Conservation (phyloP, 2,797 vertebrate species). For the Cossypha caffra region DNA sequence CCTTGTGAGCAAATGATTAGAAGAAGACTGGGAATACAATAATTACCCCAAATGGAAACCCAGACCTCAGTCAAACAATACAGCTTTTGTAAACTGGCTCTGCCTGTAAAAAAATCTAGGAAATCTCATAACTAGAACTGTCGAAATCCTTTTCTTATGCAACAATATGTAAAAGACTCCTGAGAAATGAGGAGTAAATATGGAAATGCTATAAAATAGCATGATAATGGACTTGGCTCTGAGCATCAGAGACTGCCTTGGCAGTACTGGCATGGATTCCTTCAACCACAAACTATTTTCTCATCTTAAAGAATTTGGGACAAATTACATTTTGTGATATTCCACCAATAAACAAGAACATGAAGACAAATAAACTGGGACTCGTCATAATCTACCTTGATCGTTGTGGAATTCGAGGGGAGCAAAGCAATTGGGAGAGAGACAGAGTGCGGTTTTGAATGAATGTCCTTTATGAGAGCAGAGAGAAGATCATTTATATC, state of each 20-base stretch:
- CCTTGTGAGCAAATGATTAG: conserved; percentile 62
- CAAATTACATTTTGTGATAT: conserved; percentile 37
- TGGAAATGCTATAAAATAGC: neutral
- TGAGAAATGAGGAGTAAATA: conserved; percentile 26
- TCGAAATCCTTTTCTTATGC: conserved; percentile 47
- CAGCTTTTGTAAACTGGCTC: conserved; percentile 51
- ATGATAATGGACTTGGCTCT: neutral
- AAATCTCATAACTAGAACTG: conserved; percentile 55
- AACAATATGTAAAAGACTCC: conserved; percentile 30
- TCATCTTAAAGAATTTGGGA: conserved; percentile 37
- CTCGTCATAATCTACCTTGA: conserved; percentile 26
- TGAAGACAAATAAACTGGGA: conserved; percentile 24
- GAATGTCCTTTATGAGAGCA: neutral
- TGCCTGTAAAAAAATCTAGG: conserved; percentile 33
- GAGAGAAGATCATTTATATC: neutral
- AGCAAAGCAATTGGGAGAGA: neutral
- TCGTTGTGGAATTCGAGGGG: neutral
- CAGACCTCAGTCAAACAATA: conserved; percentile 58
- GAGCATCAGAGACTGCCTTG: neutral
- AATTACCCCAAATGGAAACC: conserved; percentile 60
- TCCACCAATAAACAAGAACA: conserved; percentile 9
- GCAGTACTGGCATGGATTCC: neutral
- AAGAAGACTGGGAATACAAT: conserved; percentile 64
- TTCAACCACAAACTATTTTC: conserved; percentile 58
- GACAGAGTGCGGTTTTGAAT: neutral